Percentiles rank a stretch among this genome's conserved stretches.
phyloP scores from a whole-genome alignment of 2,113 vertebrate species.

The Cervus canadensis region DNA sequence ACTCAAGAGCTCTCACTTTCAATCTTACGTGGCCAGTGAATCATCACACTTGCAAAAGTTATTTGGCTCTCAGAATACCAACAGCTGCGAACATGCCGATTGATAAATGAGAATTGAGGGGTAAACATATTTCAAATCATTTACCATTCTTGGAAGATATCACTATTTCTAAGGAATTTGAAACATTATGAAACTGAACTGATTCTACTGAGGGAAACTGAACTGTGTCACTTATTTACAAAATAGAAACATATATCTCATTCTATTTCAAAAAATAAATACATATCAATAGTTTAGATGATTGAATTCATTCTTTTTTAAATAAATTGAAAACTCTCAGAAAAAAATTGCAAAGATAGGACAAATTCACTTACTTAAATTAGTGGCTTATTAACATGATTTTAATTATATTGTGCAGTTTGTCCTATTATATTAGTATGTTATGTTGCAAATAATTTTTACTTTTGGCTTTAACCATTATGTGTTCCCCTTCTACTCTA shows the following conservation, averaged over 20 bases:
- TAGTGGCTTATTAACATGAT: neutral
- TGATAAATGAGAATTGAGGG: neutral
- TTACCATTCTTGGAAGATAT: neutral
- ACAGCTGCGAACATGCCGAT: neutral
- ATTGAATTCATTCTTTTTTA: neutral
- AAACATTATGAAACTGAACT: neutral
- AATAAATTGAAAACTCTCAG: neutral
- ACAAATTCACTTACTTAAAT: neutral
- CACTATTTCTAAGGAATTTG: neutral
- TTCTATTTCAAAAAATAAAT: neutral
- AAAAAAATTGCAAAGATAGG: neutral
- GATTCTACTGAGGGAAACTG: neutral
- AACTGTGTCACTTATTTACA: neutral
- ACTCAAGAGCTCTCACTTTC: neutral
- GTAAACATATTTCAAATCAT: neutral
- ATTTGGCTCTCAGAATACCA: neutral
- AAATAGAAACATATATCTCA: neutral
- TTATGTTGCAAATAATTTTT: neutral
- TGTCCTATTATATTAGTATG: neutral
- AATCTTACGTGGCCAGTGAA: neutral
- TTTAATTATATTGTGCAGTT: neutral
- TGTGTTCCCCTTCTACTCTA: neutral
- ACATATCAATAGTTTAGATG: constrained; percentile 16
- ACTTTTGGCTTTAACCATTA: neutral
- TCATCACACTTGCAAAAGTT: constrained; percentile 34